Evolutionary conservation across 2,797 vertebrate species (phyloP).

Genomic region (Enteromius argenteus): DNA sequence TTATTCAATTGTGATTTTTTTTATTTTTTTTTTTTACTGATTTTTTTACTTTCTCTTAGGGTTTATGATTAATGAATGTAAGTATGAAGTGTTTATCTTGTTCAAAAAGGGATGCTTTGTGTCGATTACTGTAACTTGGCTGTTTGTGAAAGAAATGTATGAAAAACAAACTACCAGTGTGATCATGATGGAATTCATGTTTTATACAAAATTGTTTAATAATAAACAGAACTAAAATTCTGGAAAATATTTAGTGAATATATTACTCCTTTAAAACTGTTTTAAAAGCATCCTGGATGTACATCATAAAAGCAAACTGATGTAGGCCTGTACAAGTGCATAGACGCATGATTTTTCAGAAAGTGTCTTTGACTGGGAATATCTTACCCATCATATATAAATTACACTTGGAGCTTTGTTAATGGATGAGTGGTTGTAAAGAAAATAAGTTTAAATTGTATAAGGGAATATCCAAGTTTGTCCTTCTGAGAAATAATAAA

Average conservation of each 20-base stretch:
- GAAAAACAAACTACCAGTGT: not conserved
- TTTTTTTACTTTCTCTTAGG: not conserved
- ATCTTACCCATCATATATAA: no score
- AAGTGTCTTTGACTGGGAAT: not conserved
- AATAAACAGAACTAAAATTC: not conserved
- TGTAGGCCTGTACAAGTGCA: not conserved
- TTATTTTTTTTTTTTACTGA: not conserved
- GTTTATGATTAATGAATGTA: not conserved
- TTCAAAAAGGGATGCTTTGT: slow-evolving; percentile 2
- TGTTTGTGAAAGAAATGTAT: not conserved
- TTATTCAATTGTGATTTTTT: not conserved
- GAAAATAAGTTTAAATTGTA: not conserved
- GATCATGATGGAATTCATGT: not conserved
- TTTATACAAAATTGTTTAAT: not conserved
- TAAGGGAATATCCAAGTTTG: not conserved
- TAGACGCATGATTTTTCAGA: not conserved
- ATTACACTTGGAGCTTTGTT: not conserved
- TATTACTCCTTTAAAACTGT: not conserved
- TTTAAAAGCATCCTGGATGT: not conserved
- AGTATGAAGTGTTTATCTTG: not conserved
- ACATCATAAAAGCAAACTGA: not conserved
- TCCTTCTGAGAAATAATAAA: not conserved
- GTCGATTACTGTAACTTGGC: not conserved
- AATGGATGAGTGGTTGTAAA: not conserved
- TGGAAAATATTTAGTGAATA: not conserved